Conservation (phyloP, 1,140 invertebrate genomes). For the Paraescarpia echinospica region DNA sequence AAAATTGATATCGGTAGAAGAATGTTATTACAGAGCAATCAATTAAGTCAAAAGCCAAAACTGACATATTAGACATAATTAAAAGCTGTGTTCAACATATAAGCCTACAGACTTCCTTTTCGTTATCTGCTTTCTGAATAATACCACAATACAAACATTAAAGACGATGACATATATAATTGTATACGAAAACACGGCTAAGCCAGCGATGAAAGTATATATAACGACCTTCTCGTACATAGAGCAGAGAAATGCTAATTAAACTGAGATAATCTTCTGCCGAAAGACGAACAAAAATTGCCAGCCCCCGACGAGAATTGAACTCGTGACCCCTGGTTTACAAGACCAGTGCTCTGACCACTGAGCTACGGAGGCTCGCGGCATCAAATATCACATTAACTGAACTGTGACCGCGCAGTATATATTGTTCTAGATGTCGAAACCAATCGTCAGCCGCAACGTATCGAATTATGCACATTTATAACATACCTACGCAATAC, state of each 20-base stretch:
- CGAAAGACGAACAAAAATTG: neutral
- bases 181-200: neutral
- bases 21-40: no score
- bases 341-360: conserved; percentile 3
- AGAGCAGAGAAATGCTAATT: neutral
- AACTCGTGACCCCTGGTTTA: conserved; percentile 3
- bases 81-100: no score
- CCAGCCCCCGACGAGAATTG: neutral
- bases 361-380: neutral
- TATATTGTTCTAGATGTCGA: neutral
- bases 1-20: no score
- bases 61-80: no score
- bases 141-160: no score
- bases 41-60: no score
- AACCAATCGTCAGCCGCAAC: neutral
- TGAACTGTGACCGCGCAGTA: neutral
- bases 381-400: neutral
- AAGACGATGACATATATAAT: no score
- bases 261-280: neutral
- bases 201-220: neutral
- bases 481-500: neutral
- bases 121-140: no score
- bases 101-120: no score
- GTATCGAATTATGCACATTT: conserved; percentile 1
- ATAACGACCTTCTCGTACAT: no score